Conservation (phyloP, 2,113 vertebrate species). For the Hippocampus comes region DNA sequence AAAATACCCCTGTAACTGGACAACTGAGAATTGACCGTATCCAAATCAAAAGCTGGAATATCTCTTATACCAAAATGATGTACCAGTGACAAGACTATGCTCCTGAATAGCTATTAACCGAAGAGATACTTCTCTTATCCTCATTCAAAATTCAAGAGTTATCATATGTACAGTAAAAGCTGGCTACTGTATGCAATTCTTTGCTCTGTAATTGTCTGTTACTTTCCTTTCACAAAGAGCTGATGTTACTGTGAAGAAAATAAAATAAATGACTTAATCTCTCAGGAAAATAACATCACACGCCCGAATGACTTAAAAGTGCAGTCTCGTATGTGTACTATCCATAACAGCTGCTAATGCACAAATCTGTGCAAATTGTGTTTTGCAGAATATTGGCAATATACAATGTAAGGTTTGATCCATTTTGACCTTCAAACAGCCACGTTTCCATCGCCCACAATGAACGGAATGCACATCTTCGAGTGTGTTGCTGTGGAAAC, state of each 20-base stretch:
- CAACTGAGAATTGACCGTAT: neutral
- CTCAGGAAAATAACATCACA: neutral
- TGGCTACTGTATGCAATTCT: neutral
- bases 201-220: too few species aligned
- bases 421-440: constrained; percentile 8
- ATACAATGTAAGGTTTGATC: neutral
- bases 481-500: constrained; percentile 28
- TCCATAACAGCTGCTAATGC: neutral
- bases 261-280: neutral
- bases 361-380: neutral
- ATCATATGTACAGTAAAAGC: neutral
- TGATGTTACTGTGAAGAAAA: neutral
- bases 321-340: neutral
- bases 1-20: neutral
- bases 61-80: neutral
- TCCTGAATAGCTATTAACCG: neutral
- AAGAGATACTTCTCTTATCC: neutral
- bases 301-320: neutral
- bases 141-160: neutral
- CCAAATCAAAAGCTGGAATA: neutral
- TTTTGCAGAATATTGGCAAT: neutral
- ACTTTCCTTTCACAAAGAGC: too few species aligned
- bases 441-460: constrained; percentile 4
- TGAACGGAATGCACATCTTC: neutral
- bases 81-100: neutral